Conservation (phyloP, 1,140 invertebrate genomes). For the Uloborus diversus region DNA sequence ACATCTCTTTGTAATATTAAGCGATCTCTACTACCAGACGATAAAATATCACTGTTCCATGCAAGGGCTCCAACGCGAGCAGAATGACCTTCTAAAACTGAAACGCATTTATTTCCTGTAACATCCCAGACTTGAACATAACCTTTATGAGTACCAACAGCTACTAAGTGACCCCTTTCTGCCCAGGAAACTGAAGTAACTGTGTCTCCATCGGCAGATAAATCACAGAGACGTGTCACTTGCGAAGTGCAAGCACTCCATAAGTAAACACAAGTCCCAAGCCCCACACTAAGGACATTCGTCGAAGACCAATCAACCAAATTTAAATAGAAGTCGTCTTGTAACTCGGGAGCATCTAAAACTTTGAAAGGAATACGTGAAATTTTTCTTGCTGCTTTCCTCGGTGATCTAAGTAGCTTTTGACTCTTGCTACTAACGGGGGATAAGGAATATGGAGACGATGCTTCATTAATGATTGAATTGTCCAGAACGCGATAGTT, state of each 20-base stretch:
- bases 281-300: constrained; percentile 97
- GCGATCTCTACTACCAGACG: constrained; percentile 94
- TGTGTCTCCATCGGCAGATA: constrained; percentile 90
- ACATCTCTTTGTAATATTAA: constrained; percentile 95
- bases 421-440: constrained; percentile 94
- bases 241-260: constrained; percentile 99
- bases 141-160: constrained; percentile 96
- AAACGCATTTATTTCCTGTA: constrained; percentile 90
- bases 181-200: constrained; percentile 99
- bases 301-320: constrained; percentile 99
- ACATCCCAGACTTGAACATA: constrained; percentile 98
- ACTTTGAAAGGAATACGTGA: constrained; percentile 98
- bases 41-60: constrained; percentile 97
- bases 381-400: constrained; percentile 94
- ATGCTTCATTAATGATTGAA: constrained; percentile 71
- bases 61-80: constrained; percentile 90
- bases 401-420: constrained; percentile 88
- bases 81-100: constrained; percentile 90
- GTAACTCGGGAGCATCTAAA: constrained; percentile 96
- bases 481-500: constrained; percentile 70
- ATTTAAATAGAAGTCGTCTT: constrained; percentile 99
- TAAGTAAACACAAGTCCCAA: constrained; percentile 97
- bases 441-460: constrained; percentile 89
- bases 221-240: constrained; percentile 83
- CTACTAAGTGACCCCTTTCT: constrained; percentile 94